Evolutionary conservation across 1,140 invertebrate genomes (phyloP).

Genomic region (Globodera rostochiensis): DNA sequence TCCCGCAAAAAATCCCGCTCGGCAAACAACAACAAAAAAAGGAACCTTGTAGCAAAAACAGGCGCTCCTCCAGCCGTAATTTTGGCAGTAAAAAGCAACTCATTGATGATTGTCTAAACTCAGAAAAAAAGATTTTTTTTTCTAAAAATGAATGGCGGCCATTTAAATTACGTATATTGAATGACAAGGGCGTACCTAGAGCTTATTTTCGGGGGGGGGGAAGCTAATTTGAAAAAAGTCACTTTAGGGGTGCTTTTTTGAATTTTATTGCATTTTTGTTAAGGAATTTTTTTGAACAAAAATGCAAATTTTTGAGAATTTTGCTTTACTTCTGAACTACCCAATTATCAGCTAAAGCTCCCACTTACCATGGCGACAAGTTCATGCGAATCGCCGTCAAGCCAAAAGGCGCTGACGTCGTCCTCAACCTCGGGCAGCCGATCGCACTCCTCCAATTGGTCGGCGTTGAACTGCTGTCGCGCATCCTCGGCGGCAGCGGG

Average conservation of each 20-base stretch:
- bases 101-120: slow-evolving; percentile 10
- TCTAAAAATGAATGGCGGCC: too few relatives aligned
- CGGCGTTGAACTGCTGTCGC: slow-evolving; percentile 30
- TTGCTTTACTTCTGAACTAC: too few relatives aligned
- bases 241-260: too few relatives aligned
- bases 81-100: slow-evolving; percentile 32
- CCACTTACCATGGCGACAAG: slow-evolving; percentile 13
- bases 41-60: slow-evolving; percentile 19
- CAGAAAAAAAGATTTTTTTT: not conserved
- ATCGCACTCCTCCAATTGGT: slow-evolving; percentile 34
- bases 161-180: too few relatives aligned
- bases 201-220: too few relatives aligned
- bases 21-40: not conserved
- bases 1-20: too few relatives aligned
- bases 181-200: too few relatives aligned
- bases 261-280: too few relatives aligned
- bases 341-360: not conserved
- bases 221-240: too few relatives aligned
- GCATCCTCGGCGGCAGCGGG: slow-evolving; percentile 11
- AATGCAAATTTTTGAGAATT: too few relatives aligned
- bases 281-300: too few relatives aligned
- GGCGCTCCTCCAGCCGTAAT: slow-evolving; percentile 12
- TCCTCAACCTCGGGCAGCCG: slow-evolving; percentile 11
- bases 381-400: slow-evolving; percentile 29
- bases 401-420: slow-evolving; percentile 20